These are phyloP conservation scores for Spea bombifrons DNA, from an alignment of 2,113 vertebrate genomes.

Conservation along the genomic window DNA sequence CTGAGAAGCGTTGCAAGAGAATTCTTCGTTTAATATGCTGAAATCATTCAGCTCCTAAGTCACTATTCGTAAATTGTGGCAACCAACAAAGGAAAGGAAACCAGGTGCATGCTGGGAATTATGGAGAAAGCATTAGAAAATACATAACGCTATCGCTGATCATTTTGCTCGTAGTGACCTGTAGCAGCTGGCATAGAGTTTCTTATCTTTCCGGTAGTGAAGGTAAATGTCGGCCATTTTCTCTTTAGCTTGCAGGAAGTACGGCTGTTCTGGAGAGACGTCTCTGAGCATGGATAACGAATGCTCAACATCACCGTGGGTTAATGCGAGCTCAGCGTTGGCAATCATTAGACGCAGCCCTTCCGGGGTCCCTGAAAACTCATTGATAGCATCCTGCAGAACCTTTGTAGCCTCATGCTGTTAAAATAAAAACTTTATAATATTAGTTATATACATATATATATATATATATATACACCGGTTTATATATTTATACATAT, in stretches of 20 bases:
- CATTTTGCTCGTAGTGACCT: constrained; percentile 67
- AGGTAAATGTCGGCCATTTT: constrained; percentile 96
- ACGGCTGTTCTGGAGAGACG: constrained; percentile 84
- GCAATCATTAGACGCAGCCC: constrained; percentile 87
- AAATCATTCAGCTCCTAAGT: too few relatives aligned
- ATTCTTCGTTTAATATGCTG: too few relatives aligned
- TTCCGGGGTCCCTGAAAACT: constrained; percentile 90
- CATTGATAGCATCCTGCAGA: constrained; percentile 93
- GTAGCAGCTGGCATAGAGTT: constrained; percentile 87
- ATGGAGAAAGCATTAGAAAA: too few relatives aligned
- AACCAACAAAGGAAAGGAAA: too few relatives aligned
- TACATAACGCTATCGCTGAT: too few relatives aligned
- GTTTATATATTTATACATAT: too few relatives aligned
- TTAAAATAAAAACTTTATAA: constrained; percentile 48
- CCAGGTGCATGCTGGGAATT: too few relatives aligned
- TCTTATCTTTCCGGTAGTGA: constrained; percentile 88
- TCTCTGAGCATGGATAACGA: constrained; percentile 88
- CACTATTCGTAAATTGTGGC: too few relatives aligned
- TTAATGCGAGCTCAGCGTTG: constrained; percentile 85
- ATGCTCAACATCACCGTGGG: constrained; percentile 82
- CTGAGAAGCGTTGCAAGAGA: too few relatives aligned
- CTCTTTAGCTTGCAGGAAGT: constrained; percentile 89
- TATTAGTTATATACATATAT: too few relatives aligned
- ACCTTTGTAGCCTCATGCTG: constrained; percentile 94
- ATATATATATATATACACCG: too few relatives aligned